Percentiles rank a stretch among this genome's conserved stretches.
Evolutionary conservation across 2,888 invertebrate genomes (phyloP).

Genomic region (Stenolophus ochropezus): DNA sequence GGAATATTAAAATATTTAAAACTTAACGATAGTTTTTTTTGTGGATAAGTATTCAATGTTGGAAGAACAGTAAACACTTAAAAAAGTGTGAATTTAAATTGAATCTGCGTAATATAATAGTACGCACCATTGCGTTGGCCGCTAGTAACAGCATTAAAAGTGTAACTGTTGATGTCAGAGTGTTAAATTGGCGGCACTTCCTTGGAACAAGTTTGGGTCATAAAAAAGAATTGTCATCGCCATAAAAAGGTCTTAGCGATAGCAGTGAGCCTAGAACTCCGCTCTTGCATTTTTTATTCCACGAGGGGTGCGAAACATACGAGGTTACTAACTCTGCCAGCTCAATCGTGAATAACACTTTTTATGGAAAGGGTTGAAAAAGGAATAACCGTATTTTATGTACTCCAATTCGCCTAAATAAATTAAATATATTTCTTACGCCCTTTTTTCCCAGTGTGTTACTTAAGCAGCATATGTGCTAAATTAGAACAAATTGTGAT

Average conservation of each 20-base stretch:
- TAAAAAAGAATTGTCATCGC: constrained; percentile 60
- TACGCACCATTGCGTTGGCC: constrained; percentile 42
- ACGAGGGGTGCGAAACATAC: neutral
- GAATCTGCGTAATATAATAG: constrained; percentile 55
- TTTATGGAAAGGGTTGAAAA: neutral
- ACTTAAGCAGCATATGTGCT: too few relatives aligned
- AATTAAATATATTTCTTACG: neutral
- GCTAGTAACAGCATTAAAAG: constrained; percentile 52
- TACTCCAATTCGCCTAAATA: neutral
- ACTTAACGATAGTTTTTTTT: too few relatives aligned
- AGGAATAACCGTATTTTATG: neutral
- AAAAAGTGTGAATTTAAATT: constrained; percentile 50
- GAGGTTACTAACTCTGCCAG: neutral
- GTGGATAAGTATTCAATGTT: too few relatives aligned
- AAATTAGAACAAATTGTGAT: too few relatives aligned
- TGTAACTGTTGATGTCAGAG: constrained; percentile 58
- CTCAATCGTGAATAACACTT: neutral
- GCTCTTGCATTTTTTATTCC: constrained; percentile 31
- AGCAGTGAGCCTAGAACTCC: constrained; percentile 25
- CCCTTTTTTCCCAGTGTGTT: too few relatives aligned
- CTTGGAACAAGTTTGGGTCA: constrained; percentile 53
- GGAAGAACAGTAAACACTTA: constrained; percentile 18
- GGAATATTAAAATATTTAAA: too few relatives aligned
- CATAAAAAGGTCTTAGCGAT: constrained; percentile 56
- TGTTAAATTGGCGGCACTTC: constrained; percentile 58